A percentile compares a stretch with the other conserved stretches of the same genome.
phyloP scores from a whole-genome alignment of 1,140 invertebrate genomes.

The Leguminivora glycinivorella region DNA sequence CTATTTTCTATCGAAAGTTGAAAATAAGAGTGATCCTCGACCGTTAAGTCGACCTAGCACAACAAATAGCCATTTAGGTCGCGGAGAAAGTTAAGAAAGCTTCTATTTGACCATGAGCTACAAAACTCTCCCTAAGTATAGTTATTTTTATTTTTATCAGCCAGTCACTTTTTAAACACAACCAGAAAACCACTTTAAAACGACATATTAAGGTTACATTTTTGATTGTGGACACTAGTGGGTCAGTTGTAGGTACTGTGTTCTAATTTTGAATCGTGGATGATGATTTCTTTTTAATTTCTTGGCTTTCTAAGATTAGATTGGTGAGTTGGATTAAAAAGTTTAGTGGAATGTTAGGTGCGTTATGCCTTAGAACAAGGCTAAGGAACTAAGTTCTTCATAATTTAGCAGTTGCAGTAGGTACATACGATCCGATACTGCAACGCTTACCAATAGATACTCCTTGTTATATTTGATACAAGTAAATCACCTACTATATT shows the following conservation, averaged over 20 bases:
- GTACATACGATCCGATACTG: no score
- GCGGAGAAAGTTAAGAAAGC: slow-evolving; percentile 11
- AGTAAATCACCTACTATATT: no score
- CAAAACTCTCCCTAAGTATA: slow-evolving; percentile 14
- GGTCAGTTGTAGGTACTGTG: neutral
- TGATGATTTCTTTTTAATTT: slow-evolving; percentile 28
- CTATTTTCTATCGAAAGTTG: slow-evolving; percentile 25
- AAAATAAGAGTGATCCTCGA: slow-evolving; percentile 24
- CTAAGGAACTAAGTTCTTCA: no score
- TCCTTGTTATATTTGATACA: no score
- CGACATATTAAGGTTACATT: neutral
- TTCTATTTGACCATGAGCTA: slow-evolving; percentile 20
- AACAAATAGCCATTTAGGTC: slow-evolving; percentile 19
- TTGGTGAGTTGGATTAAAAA: neutral
- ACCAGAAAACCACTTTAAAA: neutral
- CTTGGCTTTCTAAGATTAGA: slow-evolving; percentile 1
- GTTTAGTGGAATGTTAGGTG: no score
- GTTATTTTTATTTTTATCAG: slow-evolving; percentile 23
- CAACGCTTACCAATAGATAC: no score
- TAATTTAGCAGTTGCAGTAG: no score
- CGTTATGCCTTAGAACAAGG: no score
- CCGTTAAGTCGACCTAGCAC: neutral
- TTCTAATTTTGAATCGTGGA: slow-evolving; percentile 13
- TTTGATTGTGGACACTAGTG: neutral
- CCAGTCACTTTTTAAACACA: slow-evolving; percentile 5